Base-by-base conservation (phyloP, 2,888 invertebrate genomes). In the Leptogaster cylindrica region DNA sequence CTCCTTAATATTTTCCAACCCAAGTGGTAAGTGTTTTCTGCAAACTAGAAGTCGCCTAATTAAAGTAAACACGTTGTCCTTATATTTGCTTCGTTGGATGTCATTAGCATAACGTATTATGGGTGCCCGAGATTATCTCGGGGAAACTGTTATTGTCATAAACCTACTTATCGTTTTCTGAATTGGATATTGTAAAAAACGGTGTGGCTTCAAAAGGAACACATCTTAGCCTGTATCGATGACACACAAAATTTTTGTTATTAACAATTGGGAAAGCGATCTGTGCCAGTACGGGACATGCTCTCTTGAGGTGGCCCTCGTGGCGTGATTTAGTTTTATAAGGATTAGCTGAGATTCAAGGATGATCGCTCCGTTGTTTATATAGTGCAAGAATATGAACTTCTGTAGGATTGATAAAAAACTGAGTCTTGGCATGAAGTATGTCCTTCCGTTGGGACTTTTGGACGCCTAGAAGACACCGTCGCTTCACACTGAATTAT, bases 21-120 rank as follows among this genome's bases (percentile, higher is more conserved):
- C 18, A 61, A 61, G 61, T 61, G 44, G 61, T 14, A 61, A 61
- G 61, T 61, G 44, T 41, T 44, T 28, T 61, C 44, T 27, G 44
- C 33, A 48, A 64, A 48, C 48, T 64, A 33, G 31, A 64, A 31
- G 33, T 28, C 48, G 33, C 64, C 48, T 64, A 64, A 64, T 64
- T 64, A 64, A 64, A 64, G 64, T 64, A 64, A 64, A 64, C 48
- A 64, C 48, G 28, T 64, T 48, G 64, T 46, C 64, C 31, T 64
- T 64, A 64, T 48, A 64, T 64, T 48, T 64, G 46, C 48, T 48
- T 31, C 64, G 48, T 48, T 48, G 64, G 48, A 64, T 64, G 48
- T 64, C 64, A 64, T 64, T 64, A 64, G 64, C 64, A 64, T 64
- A 64, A 64, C 64, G 16, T 46, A 48, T 64, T 46, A 64, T 33